These are phyloP conservation scores for Stigmatopora nigra DNA, from an alignment of 2,113 vertebrate genomes.

Conservation along the genomic window DNA sequence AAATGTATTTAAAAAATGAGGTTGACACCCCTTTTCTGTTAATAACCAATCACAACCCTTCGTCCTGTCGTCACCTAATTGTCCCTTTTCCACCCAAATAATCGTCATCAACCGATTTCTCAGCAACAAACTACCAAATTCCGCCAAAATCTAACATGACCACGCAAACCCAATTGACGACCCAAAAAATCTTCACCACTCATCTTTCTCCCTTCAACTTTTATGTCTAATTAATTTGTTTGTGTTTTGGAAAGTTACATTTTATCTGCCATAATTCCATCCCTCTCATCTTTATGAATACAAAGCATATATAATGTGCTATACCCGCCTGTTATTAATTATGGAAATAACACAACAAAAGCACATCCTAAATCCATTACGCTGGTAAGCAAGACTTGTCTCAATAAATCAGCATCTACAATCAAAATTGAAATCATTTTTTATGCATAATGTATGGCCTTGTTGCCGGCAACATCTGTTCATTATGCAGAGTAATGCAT, in stretches of 20 bases:
- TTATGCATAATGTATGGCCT: constrained; percentile 93
- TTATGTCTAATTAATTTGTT: constrained; percentile 67
- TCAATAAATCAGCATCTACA: constrained; percentile 96
- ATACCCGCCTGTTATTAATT: constrained; percentile 85
- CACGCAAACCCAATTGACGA: not conserved
- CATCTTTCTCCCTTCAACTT: constrained; percentile 43
- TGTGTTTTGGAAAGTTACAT: constrained; percentile 59
- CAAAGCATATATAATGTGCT: constrained; percentile 71
- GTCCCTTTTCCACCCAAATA: too few species aligned
- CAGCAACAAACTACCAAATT: too few species aligned
- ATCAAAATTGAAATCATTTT: constrained; percentile 96
- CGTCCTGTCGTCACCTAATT: too few species aligned
- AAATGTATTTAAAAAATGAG: too few species aligned
- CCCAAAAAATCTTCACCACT: not conserved
- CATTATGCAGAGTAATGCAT: constrained; percentile 91
- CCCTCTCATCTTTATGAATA: constrained; percentile 72
- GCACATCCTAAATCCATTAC: constrained; percentile 93
- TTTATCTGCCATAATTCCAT: constrained; percentile 68
- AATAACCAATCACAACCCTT: too few species aligned
- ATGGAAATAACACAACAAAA: constrained; percentile 89
- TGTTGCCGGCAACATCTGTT: constrained; percentile 96
- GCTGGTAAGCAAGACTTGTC: constrained; percentile 88
- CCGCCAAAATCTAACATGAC: not conserved
- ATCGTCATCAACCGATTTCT: too few species aligned
- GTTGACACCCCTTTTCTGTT: too few species aligned